Evolutionary conservation across 2,888 invertebrate genomes (phyloP), one percentile per base, ranked within the genome.

Genomic region (Thymelicus acteon): DNA sequence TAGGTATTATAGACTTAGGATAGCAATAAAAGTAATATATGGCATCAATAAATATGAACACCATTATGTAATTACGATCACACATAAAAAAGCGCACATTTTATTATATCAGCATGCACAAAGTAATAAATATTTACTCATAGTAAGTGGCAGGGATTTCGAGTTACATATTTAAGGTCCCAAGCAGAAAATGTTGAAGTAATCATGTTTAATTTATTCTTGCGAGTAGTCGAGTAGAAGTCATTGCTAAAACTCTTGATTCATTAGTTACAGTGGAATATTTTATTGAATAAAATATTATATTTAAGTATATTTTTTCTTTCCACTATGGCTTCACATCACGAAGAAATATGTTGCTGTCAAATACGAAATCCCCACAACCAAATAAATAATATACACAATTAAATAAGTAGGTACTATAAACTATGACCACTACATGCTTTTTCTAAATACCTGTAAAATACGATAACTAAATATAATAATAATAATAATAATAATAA

Each of bases 301-400:
- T 12, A 44, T 0, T 8, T 7, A 7, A 8, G 2, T 3, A 44
- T 44, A 12, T 44, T 44, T 44, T 40, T 40, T 40, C 7, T 44
- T 44, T 44, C 4, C 12, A 10, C 0, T 44, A 10, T 44, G 8
- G 2, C 44, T 10, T 44, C 4, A 44, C 44, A 44, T 44, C 4
- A 12, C 1, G 44, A 44, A 6, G 1, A 10, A 12, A 44, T 44
- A 4, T 12, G 12, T 12, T 10, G 8, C 8, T 31, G 31, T 31
- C 2, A 31, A 2, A n/a, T 64, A 40, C 54, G 57, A 65, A 66
- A 66, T 66, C 66, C 66, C 58, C 37, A 58, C 66, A 47, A 40
- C 57, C 4, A 4, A 60, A 60, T 40, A 60, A 39, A 57, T 31
- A 37, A 57, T 57, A 13, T 57, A 37, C 13, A 57, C 7, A 57